phyloP scores from a whole-genome alignment of 2,797 vertebrate species.

The Myotis daubentonii region DNA sequence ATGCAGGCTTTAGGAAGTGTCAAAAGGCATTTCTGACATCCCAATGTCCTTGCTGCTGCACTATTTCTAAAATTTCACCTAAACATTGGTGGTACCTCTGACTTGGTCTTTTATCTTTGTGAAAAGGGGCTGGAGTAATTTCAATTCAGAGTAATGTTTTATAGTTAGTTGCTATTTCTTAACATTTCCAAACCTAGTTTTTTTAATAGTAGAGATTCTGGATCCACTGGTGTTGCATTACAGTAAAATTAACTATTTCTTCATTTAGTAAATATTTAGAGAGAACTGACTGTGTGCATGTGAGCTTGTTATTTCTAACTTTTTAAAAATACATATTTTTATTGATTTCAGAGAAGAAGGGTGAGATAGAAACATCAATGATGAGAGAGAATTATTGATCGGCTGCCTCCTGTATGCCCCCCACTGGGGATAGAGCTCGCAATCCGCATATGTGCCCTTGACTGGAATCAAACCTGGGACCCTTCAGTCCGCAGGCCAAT shows the following conservation, averaged over 20 bases:
- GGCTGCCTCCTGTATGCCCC: no score
- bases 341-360: no score
- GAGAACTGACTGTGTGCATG: background rate
- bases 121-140: background rate
- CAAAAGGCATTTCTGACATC: background rate
- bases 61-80: background rate
- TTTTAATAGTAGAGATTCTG: background rate
- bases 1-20: background rate
- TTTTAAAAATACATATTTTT: background rate
- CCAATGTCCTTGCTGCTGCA: background rate
- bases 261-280: slow-evolving; percentile 20
- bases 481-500: no score
- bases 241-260: background rate
- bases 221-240: background rate
- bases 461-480: no score
- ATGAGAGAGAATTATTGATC: no score
- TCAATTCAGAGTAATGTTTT: background rate
- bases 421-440: no score
- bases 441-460: no score
- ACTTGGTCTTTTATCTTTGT: slow-evolving; percentile 21
- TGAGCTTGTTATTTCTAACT: background rate
- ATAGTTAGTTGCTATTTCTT: background rate
- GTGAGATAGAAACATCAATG: no score
- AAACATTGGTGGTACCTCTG: background rate
- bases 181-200: background rate